Evolutionary conservation across 2,113 vertebrate genomes (phyloP).

Genomic region (human): GRCh38 chr15:53122001-53122500

Average conservation of each 20-base stretch:
- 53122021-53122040: conserved; percentile 67
- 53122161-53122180: conserved; percentile 50
- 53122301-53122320: background rate
- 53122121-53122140: conserved; percentile 64
- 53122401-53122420: background rate
- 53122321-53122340: background rate
- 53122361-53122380: background rate
- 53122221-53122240: background rate
- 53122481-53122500: background rate
- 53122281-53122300: background rate
- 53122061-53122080: conserved; percentile 76
- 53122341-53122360: background rate
- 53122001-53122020: conserved; percentile 53
- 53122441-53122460: background rate
- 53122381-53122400: background rate
- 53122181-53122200: conserved; percentile 51
- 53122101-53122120: conserved; percentile 70
- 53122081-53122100: conserved; percentile 73
- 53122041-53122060: conserved; percentile 72
- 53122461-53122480: background rate
- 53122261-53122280: background rate
- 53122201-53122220: background rate
- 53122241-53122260: background rate
- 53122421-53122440: background rate
- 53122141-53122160: conserved; percentile 61